Conservation (phyloP, 2,113 vertebrate genomes). For the Chlorodrepanis virens region DNA sequence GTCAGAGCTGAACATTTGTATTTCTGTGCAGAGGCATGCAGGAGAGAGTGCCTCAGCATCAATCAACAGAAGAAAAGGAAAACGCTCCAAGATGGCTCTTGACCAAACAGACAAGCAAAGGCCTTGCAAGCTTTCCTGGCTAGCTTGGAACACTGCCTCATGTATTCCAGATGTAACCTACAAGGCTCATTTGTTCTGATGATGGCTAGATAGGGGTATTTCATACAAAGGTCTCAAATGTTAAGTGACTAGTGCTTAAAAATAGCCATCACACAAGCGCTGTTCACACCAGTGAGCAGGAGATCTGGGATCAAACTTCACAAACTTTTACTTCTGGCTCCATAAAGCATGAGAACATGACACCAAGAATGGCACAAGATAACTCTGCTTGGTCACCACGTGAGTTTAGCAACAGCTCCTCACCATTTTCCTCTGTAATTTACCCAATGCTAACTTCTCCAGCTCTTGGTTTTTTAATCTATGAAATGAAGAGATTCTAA, state of each 20-base stretch:
- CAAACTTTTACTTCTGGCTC: not conserved
- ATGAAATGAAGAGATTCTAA: not conserved
- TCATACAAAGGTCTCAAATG: not conserved
- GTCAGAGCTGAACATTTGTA: not conserved
- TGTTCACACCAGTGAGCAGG: not conserved
- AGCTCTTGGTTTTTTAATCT: not conserved
- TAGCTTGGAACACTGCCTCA: constrained; percentile 47
- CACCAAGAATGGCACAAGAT: not conserved
- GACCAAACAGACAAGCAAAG: not conserved
- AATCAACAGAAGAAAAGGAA: not conserved
- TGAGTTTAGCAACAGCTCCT: not conserved
- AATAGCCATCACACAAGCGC: not conserved
- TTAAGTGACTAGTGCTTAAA: not conserved
- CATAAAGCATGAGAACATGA: not conserved
- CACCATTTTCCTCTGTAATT: not conserved
- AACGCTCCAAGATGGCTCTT: not conserved
- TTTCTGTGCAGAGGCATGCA: not conserved
- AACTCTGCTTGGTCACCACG: not conserved
- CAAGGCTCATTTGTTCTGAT: not conserved
- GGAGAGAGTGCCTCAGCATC: not conserved
- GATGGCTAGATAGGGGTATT: not conserved
- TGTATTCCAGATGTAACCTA: constrained; percentile 13
- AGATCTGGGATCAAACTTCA: not conserved
- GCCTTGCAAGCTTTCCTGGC: not conserved
- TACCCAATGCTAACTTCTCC: not conserved